Evolutionary conservation across 2,888 invertebrate species (phyloP).

Genomic region (Axea sp.): DNA sequence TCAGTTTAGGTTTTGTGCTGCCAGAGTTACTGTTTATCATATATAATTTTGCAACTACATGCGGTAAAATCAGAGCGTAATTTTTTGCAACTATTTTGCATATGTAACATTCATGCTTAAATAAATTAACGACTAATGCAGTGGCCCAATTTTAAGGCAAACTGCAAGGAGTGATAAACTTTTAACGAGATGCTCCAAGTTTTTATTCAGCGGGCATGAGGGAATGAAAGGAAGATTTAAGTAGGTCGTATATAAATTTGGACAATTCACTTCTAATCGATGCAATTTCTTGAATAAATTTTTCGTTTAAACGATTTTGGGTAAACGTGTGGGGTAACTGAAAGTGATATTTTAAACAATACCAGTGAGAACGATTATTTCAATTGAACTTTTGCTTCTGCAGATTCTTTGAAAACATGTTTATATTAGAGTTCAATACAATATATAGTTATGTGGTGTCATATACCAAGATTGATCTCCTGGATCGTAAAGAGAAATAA

Average conservation of each 20-base stretch:
- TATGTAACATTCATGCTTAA: constrained; percentile 20
- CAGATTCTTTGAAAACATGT: constrained; percentile 9
- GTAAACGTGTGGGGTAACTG: too few species aligned
- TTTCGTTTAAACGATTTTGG: constrained; percentile 3
- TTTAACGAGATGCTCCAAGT: constrained; percentile 39
- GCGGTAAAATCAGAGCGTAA: too few species aligned
- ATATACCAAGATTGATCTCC: constrained; percentile 41
- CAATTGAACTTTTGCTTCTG: too few species aligned
- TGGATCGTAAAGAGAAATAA: constrained; percentile 36
- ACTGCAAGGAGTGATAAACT: constrained; percentile 30
- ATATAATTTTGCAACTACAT: too few species aligned
- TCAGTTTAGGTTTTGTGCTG: too few species aligned
- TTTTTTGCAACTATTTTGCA: too few species aligned
- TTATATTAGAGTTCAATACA: constrained; percentile 17
- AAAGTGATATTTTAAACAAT: too few species aligned
- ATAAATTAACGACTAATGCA: constrained; percentile 37
- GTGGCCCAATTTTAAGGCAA: constrained; percentile 24
- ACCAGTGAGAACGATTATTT: too few species aligned
- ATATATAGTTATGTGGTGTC: constrained; percentile 40
- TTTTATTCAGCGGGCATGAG: constrained; percentile 25
- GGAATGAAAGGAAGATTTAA: constrained; percentile 27
- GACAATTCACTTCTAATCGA: constrained; percentile 13
- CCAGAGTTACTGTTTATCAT: too few species aligned
- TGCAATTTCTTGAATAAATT: constrained; percentile 14
- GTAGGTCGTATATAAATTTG: constrained; percentile 29